Percentiles rank a stretch among this genome's conserved stretches.
Conservation (phyloP, 2,113 vertebrate species). For the Falcunculus frontatus region DNA sequence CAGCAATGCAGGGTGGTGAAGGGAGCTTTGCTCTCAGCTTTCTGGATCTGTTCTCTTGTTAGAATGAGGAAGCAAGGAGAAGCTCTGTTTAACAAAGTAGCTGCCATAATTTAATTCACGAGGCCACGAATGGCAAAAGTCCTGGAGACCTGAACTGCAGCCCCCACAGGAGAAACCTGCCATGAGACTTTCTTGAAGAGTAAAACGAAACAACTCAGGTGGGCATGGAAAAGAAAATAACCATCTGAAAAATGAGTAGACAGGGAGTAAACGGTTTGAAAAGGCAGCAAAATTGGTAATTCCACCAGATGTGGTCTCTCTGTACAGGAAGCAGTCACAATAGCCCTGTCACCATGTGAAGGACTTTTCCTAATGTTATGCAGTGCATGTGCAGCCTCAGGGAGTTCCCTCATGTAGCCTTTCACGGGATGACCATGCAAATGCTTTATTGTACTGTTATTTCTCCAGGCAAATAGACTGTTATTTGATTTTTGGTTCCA, state of each 20-base stretch:
- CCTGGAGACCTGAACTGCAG: neutral
- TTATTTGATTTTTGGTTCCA: neutral
- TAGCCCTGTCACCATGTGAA: neutral
- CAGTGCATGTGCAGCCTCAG: neutral
- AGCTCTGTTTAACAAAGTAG: neutral
- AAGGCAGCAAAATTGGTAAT: fast-evolving
- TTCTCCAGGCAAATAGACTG: neutral
- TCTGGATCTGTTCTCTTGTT: fast-evolving
- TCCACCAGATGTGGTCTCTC: neutral
- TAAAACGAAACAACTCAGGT: neutral
- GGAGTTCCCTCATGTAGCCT: neutral
- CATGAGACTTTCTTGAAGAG: neutral
- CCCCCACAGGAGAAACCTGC: neutral
- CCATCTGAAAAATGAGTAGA: neutral
- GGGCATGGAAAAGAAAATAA: neutral
- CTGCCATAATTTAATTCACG: neutral
- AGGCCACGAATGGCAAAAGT: neutral
- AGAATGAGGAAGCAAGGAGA: neutral
- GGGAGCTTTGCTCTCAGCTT: neutral
- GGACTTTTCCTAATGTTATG: neutral
- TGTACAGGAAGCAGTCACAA: neutral
- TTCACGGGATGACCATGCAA: fast-evolving
- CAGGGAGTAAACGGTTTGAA: neutral
- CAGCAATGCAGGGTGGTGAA: fast-evolving
- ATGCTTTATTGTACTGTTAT: neutral